Conservation (phyloP, 2,888 invertebrate genomes). For the Eretmocerus hayati region DNA sequence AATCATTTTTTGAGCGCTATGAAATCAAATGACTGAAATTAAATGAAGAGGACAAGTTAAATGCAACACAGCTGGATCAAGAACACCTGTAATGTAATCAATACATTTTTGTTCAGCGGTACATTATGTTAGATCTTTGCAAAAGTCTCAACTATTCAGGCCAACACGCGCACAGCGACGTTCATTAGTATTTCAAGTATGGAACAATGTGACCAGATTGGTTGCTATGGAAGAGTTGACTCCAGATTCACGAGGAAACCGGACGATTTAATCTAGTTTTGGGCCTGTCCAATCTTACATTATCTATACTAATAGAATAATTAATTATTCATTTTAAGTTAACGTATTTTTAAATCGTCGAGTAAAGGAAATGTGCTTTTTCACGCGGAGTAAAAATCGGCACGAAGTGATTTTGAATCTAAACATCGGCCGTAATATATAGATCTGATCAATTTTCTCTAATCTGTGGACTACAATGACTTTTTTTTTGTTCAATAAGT, state of each 20-base stretch:
- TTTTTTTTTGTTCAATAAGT: background rate
- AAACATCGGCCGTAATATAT: constrained; percentile 7
- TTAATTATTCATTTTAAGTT: no score
- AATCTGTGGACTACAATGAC: constrained; percentile 11
- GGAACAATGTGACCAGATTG: constrained; percentile 49
- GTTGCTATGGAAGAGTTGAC: constrained; percentile 46
- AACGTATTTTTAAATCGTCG: no score
- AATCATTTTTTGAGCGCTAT: no score
- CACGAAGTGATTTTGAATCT: constrained; percentile 13
- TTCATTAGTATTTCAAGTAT: constrained; percentile 42
- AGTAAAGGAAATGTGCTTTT: no score
- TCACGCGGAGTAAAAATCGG: background rate
- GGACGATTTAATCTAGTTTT: constrained; percentile 37
- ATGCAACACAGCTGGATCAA: no score
- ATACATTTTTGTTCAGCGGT: no score
- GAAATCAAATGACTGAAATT: no score
- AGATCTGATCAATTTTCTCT: background rate
- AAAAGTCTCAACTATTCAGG: no score
- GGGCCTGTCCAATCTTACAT: constrained; percentile 29
- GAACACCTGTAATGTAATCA: no score
- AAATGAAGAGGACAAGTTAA: no score
- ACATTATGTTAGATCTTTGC: no score
- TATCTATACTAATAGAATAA: background rate
- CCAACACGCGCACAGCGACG: constrained; percentile 12
- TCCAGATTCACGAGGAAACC: constrained; percentile 20